phyloP scores from a whole-genome alignment of 2,888 invertebrate species.

The Mythimna vitellina region DNA sequence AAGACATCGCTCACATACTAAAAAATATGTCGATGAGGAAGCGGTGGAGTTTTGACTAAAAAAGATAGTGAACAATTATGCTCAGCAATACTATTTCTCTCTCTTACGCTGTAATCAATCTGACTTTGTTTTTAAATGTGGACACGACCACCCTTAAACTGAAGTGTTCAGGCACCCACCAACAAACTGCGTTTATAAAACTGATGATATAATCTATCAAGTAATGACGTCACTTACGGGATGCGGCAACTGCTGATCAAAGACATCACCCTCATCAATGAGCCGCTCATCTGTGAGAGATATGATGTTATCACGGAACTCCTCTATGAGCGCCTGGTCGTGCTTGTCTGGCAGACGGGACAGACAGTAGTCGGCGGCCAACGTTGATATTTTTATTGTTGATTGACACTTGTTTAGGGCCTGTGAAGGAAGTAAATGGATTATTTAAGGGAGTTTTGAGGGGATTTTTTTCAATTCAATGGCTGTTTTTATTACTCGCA shows the following conservation, averaged over 20 bases:
- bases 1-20: no score
- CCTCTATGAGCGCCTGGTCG: constrained; percentile 41
- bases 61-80: no score
- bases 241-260: constrained; percentile 79
- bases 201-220: not conserved
- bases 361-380: constrained; percentile 84
- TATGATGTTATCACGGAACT: constrained; percentile 70
- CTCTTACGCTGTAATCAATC: no score
- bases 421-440: constrained; percentile 48
- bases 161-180: no score
- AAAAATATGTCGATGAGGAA: no score
- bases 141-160: no score
- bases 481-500: no score
- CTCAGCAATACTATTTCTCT: no score
- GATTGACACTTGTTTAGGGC: constrained; percentile 56
- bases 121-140: no score
- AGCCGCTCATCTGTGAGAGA: constrained; percentile 84
- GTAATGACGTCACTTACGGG: constrained; percentile 66
- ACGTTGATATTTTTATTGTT: constrained; percentile 80
- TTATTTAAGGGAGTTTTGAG: not conserved
- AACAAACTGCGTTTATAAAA: not conserved
- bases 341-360: constrained; percentile 73
- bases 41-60: no score
- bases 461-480: not conserved
- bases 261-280: constrained; percentile 79